Base-by-base conservation (phyloP, 2,113 vertebrate genomes). In the Oncorhynchus mykiss region DNA sequence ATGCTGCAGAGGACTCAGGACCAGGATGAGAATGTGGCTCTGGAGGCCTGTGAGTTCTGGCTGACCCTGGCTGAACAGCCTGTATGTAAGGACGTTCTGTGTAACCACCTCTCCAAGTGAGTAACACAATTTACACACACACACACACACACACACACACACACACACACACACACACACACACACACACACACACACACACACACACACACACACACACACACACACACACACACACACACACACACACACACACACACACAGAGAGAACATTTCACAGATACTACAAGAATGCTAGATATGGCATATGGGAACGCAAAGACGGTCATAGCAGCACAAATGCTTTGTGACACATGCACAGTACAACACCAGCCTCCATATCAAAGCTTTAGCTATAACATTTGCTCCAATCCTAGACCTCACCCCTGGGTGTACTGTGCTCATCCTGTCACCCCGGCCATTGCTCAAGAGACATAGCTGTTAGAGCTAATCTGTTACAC, bases 31-130 rank as follows among this genome's bases (percentile, higher is more conserved):
- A 99, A 99, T 57, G 97, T 99, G 4, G 95, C 97, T 80, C 88
- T 99, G 92, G 97, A 99, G 85, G 97, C 97, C n/a, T 99, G 97
- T 39, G 97, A 99, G 87, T 99, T 99, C 91, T 99, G 97, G 97
- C 91, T 99, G 2, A 99, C 97, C 18, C 91, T 99, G 81, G 97
- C 97, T 18, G 97, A 99, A 82, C 97, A 99, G 75, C 96, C 97
- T 0, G 97, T 99, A 85, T 99, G 97, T 90, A 98, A 99, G 92
- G 97, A 99, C 67, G 96, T 97, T 45, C 93, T 99, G 18, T 92
- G 95, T 85, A 94, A 96, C 71, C 97, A 98, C 92, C 96, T 98
- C 82, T 91, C 96, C 71, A 95, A 96, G 95, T 96, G 91, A 95
- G 94, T 93, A 59, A 66, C 45, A 11, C 60, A 60, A 39, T 39